Conservation (phyloP, 2,113 vertebrate species). For the Setophaga kirtlandii region DNA sequence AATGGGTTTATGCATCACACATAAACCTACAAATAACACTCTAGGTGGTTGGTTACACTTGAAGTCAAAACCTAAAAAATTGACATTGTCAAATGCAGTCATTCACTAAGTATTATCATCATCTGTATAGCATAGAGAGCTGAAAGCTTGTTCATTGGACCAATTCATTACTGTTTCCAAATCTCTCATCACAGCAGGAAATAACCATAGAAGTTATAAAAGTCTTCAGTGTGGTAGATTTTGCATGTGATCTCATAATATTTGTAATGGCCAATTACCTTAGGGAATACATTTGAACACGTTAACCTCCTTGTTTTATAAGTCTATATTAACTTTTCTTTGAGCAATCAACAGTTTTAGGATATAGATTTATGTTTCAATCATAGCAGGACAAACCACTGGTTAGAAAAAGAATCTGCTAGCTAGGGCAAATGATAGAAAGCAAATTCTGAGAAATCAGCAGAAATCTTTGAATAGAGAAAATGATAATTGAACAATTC, state of each 20-base stretch:
- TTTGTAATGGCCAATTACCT: background rate
- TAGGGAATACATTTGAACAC: background rate
- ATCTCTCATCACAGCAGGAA: background rate
- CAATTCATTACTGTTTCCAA: background rate
- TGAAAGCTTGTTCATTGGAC: background rate
- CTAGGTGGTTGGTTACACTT: background rate
- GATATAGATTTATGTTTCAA: background rate
- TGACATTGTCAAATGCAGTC: background rate
- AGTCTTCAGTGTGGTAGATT: background rate
- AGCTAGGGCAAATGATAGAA: background rate
- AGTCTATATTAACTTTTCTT: background rate
- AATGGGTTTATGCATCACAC: background rate
- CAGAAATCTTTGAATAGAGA: background rate
- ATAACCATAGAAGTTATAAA: background rate
- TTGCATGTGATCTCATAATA: background rate
- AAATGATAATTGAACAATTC: background rate
- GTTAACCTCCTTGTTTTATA: background rate
- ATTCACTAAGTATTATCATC: background rate
- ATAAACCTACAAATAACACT: background rate
- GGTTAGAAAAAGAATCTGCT: background rate
- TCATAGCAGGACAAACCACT: background rate
- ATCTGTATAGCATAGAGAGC: background rate
- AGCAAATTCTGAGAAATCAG: background rate
- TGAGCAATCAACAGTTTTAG: background rate
- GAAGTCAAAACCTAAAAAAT: background rate